Conservation (phyloP, 2,797 vertebrate genomes). For the Atherinosoma microstoma region DNA sequence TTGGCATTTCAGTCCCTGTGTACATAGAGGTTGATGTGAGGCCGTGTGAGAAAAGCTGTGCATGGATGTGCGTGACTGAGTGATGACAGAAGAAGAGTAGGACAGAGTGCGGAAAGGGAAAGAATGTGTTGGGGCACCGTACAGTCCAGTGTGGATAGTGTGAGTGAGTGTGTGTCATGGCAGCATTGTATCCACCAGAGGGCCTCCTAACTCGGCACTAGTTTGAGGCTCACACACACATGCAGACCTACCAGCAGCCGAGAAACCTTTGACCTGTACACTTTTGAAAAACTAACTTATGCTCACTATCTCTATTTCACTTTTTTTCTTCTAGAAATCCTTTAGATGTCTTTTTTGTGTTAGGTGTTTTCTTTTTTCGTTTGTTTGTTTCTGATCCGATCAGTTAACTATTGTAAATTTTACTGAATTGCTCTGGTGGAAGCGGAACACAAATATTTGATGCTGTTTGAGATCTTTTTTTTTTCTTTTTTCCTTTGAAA, state of each 20-base stretch:
- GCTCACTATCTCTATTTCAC: neutral
- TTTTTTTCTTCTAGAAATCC: neutral
- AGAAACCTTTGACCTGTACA: conserved; percentile 67
- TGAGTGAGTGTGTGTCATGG: conserved; percentile 75
- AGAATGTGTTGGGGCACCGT: conserved; percentile 37
- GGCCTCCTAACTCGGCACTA: conserved; percentile 91
- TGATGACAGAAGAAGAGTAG: conserved; percentile 5
- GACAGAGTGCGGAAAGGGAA: conserved; percentile 24
- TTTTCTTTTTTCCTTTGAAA: conserved; percentile 3
- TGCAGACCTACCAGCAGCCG: conserved; percentile 36
- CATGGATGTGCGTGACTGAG: conserved; percentile 2
- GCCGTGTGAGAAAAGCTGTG: conserved; percentile 30
- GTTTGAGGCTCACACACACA: conserved; percentile 41
- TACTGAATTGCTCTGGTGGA: neutral
- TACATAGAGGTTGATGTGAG: conserved; percentile 32
- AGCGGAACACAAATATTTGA: neutral
- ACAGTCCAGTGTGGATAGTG: conserved; percentile 37
- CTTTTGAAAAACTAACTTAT: conserved; percentile 27
- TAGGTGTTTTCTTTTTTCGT: neutral
- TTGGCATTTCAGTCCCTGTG: conserved; percentile 14
- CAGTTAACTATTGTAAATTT: neutral
- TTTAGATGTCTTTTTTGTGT: neutral
- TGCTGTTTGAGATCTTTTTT: neutral
- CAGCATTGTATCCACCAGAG: conserved; percentile 92
- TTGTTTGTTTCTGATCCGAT: neutral